Evolutionary conservation across 1,140 invertebrate species (phyloP).

Genomic region (Lanistes nyassanus): DNA sequence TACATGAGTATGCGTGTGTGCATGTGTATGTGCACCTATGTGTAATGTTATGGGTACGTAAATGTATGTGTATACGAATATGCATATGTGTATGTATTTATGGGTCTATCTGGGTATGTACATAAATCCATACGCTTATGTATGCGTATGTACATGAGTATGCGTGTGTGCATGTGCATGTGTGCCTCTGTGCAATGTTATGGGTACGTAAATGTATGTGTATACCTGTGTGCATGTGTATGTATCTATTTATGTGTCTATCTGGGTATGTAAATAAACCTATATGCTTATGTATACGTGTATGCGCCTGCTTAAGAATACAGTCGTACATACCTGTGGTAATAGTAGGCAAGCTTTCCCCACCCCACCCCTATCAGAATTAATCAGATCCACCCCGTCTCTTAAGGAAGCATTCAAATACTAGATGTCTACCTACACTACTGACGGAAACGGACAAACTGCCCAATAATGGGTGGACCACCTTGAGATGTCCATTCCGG

Average conservation of each 20-base stretch:
- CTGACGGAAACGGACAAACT: no score
- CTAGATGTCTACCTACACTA: no score
- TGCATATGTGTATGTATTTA: not conserved
- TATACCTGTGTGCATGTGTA: no score
- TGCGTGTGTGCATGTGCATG: not conserved
- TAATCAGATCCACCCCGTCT: no score
- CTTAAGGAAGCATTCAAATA: no score
- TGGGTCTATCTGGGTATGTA: not conserved
- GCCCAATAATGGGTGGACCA: no score
- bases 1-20: no score
- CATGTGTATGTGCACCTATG: not conserved
- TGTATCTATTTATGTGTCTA: not conserved
- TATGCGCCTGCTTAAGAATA: not conserved
- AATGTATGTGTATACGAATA: not conserved
- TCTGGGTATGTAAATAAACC: not conserved
- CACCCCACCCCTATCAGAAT: no score
- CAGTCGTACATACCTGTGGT: not conserved
- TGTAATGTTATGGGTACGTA: not conserved
- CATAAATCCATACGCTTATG: conserved; percentile 14
- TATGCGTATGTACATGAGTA: conserved; percentile 14
- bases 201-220: conserved; percentile 4
- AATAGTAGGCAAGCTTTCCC: no score
- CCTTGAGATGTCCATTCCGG: no score
- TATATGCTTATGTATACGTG: not conserved
- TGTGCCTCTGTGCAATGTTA: not conserved